These are phyloP conservation scores for Lanius ludovicianus DNA, from an alignment of 2,113 vertebrate genomes.

Conservation along the genomic window DNA sequence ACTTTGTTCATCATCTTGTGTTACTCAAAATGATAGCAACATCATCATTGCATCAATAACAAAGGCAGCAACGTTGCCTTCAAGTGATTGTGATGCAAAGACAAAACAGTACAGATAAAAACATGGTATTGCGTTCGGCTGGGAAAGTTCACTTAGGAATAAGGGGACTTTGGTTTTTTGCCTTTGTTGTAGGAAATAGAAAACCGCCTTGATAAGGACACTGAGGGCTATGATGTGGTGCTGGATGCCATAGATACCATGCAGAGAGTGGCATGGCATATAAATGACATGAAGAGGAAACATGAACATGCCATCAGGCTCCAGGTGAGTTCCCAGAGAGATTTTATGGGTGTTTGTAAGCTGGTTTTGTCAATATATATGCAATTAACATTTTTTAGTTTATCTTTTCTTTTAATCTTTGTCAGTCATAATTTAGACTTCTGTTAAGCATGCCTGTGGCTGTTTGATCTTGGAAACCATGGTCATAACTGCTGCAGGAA, in stretches of 20 bases:
- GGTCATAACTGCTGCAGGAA: conserved; percentile 34
- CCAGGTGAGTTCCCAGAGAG: conserved; percentile 78
- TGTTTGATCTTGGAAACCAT: background rate
- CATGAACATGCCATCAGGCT: conserved; percentile 92
- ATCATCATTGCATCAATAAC: background rate
- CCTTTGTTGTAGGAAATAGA: conserved; percentile 86
- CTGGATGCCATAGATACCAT: conserved; percentile 97
- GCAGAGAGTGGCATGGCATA: conserved; percentile 98
- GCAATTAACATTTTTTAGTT: conserved; percentile 11
- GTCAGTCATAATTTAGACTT: conserved; percentile 5
- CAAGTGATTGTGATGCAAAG: background rate
- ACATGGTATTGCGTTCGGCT: accelerated
- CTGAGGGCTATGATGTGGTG: conserved; percentile 92
- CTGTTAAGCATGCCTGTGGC: background rate
- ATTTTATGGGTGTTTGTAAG: background rate
- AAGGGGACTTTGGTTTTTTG: background rate
- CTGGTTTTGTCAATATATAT: background rate
- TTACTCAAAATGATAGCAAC: background rate
- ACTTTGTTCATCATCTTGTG: background rate
- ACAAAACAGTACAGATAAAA: background rate
- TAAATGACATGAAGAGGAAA: conserved; percentile 99
- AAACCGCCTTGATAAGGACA: conserved; percentile 95
- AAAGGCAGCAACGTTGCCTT: background rate
- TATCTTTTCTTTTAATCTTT: conserved; percentile 26
- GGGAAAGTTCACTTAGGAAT: background rate